A percentile compares a stretch with the other conserved stretches of the same genome.
These are phyloP conservation scores for Mormyrus iriodes DNA, from an alignment of 2,113 vertebrate species.

Conservation along the genomic window DNA sequence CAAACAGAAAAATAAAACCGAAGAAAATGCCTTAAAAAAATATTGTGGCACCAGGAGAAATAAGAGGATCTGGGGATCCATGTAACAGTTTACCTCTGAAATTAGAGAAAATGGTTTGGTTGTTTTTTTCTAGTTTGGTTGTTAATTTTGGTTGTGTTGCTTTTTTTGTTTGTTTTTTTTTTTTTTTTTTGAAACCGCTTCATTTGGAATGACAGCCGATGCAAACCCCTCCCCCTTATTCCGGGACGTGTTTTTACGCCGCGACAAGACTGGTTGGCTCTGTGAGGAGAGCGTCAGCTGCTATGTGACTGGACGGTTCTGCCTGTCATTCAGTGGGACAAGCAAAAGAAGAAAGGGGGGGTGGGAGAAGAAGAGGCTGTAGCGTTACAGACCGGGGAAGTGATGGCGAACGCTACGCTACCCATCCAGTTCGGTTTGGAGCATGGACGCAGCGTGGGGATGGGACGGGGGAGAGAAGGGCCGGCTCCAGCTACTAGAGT, in stretches of 20 bases:
- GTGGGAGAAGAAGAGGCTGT: conserved; percentile 55
- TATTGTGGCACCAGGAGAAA: conserved; percentile 75
- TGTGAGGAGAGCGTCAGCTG: conserved; percentile 49
- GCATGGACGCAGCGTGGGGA: conserved; percentile 50
- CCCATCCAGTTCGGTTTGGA: conserved; percentile 59
- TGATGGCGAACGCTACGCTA: conserved; percentile 53
- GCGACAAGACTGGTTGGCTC: conserved; percentile 43
- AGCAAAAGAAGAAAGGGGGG: conserved; percentile 55
- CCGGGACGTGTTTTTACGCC: conserved; percentile 50
- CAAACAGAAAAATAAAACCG: conserved; percentile 42
- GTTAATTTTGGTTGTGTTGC: conserved; percentile 75
- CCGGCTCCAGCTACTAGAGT: conserved; percentile 61
- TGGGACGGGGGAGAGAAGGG: conserved; percentile 54
- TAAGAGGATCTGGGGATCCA: conserved; percentile 70
- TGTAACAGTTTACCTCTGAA: conserved; percentile 72
- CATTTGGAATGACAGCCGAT: conserved; percentile 61
- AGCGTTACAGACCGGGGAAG: conserved; percentile 56
- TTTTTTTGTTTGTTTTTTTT: conserved; percentile 50
- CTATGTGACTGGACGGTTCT: conserved; percentile 53
- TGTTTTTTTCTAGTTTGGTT: conserved; percentile 70
- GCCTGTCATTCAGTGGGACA: conserved; percentile 52
- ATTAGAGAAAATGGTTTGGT: conserved; percentile 64
- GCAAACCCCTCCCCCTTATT: conserved; percentile 56
- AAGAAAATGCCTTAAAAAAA: conserved; percentile 53
- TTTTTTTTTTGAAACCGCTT: conserved; percentile 50